Percentiles rank a stretch among this genome's conserved stretches.
phyloP scores from a whole-genome alignment of 2,888 invertebrate genomes.

The Kryphioiulus occultus region DNA sequence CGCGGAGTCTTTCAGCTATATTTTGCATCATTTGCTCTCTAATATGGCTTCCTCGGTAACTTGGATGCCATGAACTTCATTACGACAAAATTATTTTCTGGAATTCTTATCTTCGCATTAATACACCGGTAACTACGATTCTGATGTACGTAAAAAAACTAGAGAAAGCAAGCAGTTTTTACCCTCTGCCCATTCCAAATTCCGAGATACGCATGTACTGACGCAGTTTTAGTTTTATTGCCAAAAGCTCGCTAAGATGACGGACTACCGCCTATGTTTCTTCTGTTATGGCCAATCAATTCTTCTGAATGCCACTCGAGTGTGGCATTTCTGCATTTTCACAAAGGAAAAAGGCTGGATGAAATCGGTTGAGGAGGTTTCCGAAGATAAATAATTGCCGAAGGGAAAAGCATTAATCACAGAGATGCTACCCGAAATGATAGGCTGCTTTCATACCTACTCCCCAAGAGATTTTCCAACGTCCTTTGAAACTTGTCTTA shows the following conservation, averaged over 20 bases:
- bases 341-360: not conserved
- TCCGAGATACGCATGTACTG: too few relatives aligned
- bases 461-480: not conserved
- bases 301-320: not conserved
- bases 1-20: not conserved
- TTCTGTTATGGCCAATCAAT: not conserved
- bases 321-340: not conserved
- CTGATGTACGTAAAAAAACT: too few relatives aligned
- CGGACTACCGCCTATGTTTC: too few relatives aligned
- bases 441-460: constrained; percentile 8
- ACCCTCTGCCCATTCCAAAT: too few relatives aligned
- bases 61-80: not conserved
- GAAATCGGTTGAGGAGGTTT: not conserved
- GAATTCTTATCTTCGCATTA: too few relatives aligned
- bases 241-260: not conserved
- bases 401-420: not conserved
- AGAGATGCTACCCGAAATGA: not conserved
- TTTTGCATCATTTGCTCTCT: not conserved
- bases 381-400: not conserved
- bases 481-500: not conserved
- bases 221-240: too few relatives aligned
- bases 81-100: too few relatives aligned
- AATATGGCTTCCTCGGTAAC: not conserved
- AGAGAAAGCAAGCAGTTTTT: too few relatives aligned
- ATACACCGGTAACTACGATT: too few relatives aligned